Evolutionary conservation across 2,113 vertebrate genomes (phyloP).

Genomic region (Oryzias woworae): DNA sequence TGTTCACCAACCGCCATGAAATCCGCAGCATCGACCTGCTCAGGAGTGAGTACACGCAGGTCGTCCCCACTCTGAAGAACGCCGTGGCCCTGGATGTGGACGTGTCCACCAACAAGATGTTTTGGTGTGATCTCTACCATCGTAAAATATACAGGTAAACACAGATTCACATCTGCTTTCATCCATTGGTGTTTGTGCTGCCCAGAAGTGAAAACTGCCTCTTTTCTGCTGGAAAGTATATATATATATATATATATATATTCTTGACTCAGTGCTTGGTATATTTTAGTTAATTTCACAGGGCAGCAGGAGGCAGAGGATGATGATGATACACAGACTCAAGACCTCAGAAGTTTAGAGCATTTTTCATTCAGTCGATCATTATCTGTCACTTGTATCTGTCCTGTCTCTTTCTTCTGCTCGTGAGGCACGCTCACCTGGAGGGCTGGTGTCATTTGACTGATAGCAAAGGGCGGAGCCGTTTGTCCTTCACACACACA

Average conservation of each 20-base stretch:
- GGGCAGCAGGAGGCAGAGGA: neutral
- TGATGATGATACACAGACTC: slow-evolving; percentile 1
- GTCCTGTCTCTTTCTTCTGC: slow-evolving; percentile 57
- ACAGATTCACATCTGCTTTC: neutral
- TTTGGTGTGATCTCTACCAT: slow-evolving; percentile 97
- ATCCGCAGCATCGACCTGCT: slow-evolving; percentile 91
- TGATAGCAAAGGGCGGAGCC: slow-evolving; percentile 36
- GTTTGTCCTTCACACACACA: slow-evolving; percentile 63
- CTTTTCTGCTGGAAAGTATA: too few relatives aligned
- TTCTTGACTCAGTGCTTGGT: too few relatives aligned
- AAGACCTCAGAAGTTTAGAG: slow-evolving; percentile 8
- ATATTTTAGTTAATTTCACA: too few relatives aligned
- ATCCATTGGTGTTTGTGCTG: neutral
- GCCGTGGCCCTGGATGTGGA: slow-evolving; percentile 94
- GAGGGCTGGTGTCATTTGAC: slow-evolving; percentile 36
- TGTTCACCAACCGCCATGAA: slow-evolving; percentile 97
- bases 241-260: too few relatives aligned
- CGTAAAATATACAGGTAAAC: slow-evolving; percentile 93
- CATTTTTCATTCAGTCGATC: slow-evolving; percentile 11
- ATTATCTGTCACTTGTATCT: slow-evolving; percentile 18
- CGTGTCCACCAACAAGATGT: slow-evolving; percentile 92
- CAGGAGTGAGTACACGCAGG: slow-evolving; percentile 88
- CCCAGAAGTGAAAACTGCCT: too few relatives aligned
- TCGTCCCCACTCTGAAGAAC: slow-evolving; percentile 94
- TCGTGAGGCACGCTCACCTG: slow-evolving; percentile 36